These are phyloP conservation scores for Cecidostiba fungosa DNA, from an alignment of 2,888 invertebrate species.

Conservation along the genomic window DNA sequence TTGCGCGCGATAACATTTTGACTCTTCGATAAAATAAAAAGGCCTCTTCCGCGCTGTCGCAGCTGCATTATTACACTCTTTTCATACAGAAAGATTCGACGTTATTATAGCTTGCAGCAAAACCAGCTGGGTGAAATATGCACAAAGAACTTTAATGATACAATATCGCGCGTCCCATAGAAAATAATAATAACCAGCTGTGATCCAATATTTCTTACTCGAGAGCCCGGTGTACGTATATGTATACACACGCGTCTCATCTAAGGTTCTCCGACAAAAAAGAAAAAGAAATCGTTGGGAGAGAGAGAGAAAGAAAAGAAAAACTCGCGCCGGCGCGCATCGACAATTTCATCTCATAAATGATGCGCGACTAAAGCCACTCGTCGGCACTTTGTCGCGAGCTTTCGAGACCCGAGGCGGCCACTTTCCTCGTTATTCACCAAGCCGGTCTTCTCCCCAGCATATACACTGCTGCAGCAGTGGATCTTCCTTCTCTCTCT, in stretches of 20 bases:
- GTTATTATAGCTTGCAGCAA: neutral
- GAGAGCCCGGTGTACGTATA: no score
- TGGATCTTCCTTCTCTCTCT: neutral
- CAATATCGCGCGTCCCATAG: neutral
- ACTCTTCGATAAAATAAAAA: neutral
- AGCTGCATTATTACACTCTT: neutral
- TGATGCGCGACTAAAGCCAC: constrained; percentile 53
- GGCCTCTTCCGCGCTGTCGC: neutral
- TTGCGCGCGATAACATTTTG: neutral
- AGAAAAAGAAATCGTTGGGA: neutral
- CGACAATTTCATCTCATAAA: constrained; percentile 57
- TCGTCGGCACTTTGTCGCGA: constrained; percentile 59
- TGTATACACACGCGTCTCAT: neutral
- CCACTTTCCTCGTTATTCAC: constrained; percentile 59
- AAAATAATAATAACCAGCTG: neutral
- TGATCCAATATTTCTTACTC: no score
- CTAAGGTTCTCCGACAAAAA: neutral
- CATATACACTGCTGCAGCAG: neutral
- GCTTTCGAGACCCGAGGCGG: constrained; percentile 52
- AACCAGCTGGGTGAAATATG: neutral
- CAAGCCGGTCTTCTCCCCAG: constrained; percentile 12
- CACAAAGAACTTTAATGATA: neutral
- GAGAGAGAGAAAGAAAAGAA: neutral
- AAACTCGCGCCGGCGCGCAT: constrained; percentile 37
- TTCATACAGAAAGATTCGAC: neutral